A percentile compares a stretch with the other conserved stretches of the same genome.
These are phyloP conservation scores for Paratilapia polleni DNA, from an alignment of 2,113 vertebrate species.

Conservation along the genomic window DNA sequence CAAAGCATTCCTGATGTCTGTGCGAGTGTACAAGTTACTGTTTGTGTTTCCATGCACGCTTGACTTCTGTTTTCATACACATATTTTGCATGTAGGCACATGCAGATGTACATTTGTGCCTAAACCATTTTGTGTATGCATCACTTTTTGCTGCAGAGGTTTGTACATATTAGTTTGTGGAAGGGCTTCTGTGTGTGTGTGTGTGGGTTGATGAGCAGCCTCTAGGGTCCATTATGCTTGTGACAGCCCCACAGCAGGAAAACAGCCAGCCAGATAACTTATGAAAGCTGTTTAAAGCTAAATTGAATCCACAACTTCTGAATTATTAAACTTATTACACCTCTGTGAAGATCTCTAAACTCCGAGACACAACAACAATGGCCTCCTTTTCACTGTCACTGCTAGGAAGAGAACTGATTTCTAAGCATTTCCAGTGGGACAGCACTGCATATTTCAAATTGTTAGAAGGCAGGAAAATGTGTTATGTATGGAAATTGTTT, in stretches of 20 bases:
- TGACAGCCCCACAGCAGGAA: slow-evolving; percentile 41
- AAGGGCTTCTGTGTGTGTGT: not conserved
- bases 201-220: slow-evolving; percentile 33
- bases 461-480: slow-evolving; percentile 25
- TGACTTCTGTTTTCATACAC: not conserved
- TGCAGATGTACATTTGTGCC: slow-evolving; percentile 2
- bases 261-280: slow-evolving; percentile 44
- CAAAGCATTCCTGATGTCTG: not conserved
- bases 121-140: not conserved
- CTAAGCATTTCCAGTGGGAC: slow-evolving; percentile 12
- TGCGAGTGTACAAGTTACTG: not conserved
- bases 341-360: slow-evolving; percentile 47
- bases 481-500: slow-evolving; percentile 3
- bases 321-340: slow-evolving; percentile 63
- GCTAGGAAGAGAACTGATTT: slow-evolving; percentile 31
- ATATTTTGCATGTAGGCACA: not conserved
- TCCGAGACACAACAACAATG: slow-evolving; percentile 49
- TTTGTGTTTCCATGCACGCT: slow-evolving; percentile 2
- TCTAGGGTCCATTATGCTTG: slow-evolving; percentile 33
- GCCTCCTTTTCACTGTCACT: slow-evolving; percentile 40
- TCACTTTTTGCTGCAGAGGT: not conserved
- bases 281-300: slow-evolving; percentile 52
- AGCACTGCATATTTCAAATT: slow-evolving; percentile 22
- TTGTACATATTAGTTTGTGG: not conserved
- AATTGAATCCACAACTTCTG: slow-evolving; percentile 47